Evolutionary conservation across 2,113 vertebrate genomes (phyloP), one percentile per base, ranked within the genome.

Genomic region (Phalacrocorax brasilianus): DNA sequence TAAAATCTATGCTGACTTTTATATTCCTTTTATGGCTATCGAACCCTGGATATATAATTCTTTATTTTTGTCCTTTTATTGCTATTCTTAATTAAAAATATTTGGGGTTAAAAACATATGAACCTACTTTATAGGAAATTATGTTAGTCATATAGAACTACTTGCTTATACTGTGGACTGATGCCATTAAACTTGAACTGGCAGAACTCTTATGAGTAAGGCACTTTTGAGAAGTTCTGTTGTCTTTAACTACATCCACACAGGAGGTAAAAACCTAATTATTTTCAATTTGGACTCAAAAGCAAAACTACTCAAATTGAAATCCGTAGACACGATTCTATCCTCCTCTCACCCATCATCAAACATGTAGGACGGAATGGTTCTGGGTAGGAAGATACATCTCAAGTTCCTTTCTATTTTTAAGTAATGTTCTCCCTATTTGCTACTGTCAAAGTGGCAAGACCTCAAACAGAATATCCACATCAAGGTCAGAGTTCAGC

Each of bases 401-500:
- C 58, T 86, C 55, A 80, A 62, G 38, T 73, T 72, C 65, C 73
- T 49, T 91, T 96, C 80, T 94, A 61, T 85, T 95, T 92, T 91
- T 85, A 93, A 38, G 33, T 53, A 66, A 24, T 12, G 21, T 70
- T 93, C 12, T 2, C 42, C 19, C 32, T 81, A 44, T 68, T 91
- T 65, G 80, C 42, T 85, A 74, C 44, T 80, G 55, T 93, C 72
- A 93, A 78, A 88, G 68, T 47, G 77, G 62, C 87, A 92, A 88
- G 74, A 81, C 81, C 42, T 76, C 63, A 81, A 90, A 40, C 19
- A 70, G 58, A 93, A 77, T 76, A 89, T 27, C 45, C 78, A 40
- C 73, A 76, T 21, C 5, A 5, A 76, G 84, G 93, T 94, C 89
- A 95, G 40, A 92, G 94, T 85, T 95, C 70, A 85, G 28, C n/a